Evolutionary conservation across 2,113 vertebrate species (phyloP).

Genomic region (Columba janthina): DNA sequence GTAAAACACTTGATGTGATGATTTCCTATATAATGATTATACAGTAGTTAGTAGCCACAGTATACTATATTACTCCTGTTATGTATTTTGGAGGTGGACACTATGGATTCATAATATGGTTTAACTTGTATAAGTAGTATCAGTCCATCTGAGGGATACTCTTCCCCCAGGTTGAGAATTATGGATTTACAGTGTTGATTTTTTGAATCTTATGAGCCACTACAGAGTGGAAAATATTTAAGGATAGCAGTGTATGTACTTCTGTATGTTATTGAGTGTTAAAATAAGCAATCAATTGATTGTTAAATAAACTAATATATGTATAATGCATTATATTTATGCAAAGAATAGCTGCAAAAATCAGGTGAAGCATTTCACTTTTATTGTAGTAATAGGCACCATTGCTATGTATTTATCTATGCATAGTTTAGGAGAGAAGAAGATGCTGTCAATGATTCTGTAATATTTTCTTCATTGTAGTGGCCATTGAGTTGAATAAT

Average conservation of each 20-base stretch:
- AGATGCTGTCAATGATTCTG: conserved; percentile 70
- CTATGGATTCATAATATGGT: conserved; percentile 45
- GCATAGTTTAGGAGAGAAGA: conserved; percentile 67
- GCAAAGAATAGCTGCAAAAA: conserved; percentile 58
- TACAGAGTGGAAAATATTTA: conserved; percentile 72
- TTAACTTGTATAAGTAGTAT: conserved; percentile 51
- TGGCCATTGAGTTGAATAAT: conserved; percentile 68
- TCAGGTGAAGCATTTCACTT: conserved; percentile 57
- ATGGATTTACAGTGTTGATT: conserved; percentile 27
- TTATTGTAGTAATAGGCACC: conserved; percentile 60
- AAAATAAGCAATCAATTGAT: conserved; percentile 47
- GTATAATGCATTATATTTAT: conserved; percentile 52
- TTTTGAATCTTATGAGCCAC: conserved; percentile 34
- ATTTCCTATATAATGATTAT: conserved; percentile 63
- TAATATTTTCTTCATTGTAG: conserved; percentile 73
- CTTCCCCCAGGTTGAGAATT: conserved; percentile 42
- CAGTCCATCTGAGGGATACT: conserved; percentile 33
- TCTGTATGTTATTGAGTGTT: conserved; percentile 68
- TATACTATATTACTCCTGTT: conserved; percentile 66
- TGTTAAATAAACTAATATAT: conserved; percentile 39
- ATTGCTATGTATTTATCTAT: conserved; percentile 72
- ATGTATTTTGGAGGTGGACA: conserved; percentile 56
- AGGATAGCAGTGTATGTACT: conserved; percentile 59
- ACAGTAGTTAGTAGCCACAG: conserved; percentile 59
- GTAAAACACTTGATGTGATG: conserved; percentile 49